Conservation (phyloP, 1,140 invertebrate species). For the Drosophila simulans region DNA sequence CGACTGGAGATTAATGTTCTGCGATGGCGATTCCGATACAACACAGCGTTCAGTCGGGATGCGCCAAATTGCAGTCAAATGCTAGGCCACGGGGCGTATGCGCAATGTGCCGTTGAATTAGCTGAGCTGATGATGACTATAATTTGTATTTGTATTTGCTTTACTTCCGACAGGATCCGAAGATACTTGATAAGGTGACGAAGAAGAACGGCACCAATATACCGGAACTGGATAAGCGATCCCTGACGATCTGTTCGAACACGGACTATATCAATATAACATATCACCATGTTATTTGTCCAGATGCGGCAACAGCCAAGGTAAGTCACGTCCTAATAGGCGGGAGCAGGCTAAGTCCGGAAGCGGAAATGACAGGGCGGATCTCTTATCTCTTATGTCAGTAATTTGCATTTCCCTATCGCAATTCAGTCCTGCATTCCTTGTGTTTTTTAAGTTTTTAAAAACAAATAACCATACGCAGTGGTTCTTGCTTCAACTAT, state of each 20-base stretch:
- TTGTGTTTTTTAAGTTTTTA: background rate
- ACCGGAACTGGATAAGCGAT: conserved; percentile 95
- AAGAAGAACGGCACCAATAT: conserved; percentile 89
- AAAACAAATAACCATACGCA: no score
- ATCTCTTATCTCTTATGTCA: background rate
- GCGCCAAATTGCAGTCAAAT: conserved; percentile 64
- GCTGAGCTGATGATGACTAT: background rate
- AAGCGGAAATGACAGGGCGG: background rate
- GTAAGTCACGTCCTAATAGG: conserved; percentile 85
- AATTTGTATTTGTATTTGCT: conserved; percentile 4
- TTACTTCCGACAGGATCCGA: conserved; percentile 89
- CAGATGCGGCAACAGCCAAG: conserved; percentile 95
- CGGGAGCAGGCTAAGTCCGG: background rate
- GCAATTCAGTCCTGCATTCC: background rate
- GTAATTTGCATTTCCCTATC: background rate
- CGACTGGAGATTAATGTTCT: conserved; percentile 71
- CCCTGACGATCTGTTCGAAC: conserved; percentile 99
- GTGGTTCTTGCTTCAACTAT: no score
- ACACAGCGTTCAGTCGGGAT: background rate
- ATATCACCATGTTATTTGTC: conserved; percentile 98
- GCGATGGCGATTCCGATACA: conserved; percentile 21
- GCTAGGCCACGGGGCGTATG: conserved; percentile 37
- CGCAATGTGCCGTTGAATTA: conserved; percentile 3
- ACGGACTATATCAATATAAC: conserved; percentile 99
- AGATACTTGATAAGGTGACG: conserved; percentile 91